Percentiles rank a stretch among this genome's conserved stretches.
phyloP scores from a whole-genome alignment of 1,140 invertebrate species.

The Drosophila leontia region DNA sequence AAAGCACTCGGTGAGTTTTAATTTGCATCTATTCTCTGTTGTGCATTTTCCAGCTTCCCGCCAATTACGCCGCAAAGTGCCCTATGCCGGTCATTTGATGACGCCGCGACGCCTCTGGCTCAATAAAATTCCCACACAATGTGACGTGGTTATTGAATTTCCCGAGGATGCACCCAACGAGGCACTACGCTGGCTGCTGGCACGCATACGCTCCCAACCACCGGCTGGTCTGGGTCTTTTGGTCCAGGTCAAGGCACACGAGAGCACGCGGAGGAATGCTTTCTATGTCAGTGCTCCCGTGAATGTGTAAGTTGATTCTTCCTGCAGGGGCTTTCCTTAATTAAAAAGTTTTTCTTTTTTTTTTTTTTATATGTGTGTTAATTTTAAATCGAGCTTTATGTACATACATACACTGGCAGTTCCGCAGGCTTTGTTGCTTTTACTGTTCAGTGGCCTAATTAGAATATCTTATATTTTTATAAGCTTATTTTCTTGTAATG shows the following conservation, averaged over 20 bases:
- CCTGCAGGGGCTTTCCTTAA: slow-evolving; percentile 10
- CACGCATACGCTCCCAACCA: slow-evolving; percentile 88
- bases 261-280: slow-evolving; percentile 92
- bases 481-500: background rate
- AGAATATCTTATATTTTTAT: background rate
- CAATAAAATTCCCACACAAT: slow-evolving; percentile 91
- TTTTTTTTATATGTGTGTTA: background rate
- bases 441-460: background rate
- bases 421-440: background rate
- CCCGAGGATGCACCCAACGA: slow-evolving; percentile 91
- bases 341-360: slow-evolving; percentile 33
- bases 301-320: slow-evolving; percentile 88
- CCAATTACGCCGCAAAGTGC: slow-evolving; percentile 89
- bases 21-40: slow-evolving; percentile 5
- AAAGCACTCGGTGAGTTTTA: background rate
- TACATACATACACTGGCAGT: too few species aligned
- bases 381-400: background rate
- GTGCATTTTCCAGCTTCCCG: slow-evolving; percentile 87
- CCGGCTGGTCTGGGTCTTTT: slow-evolving; percentile 80
- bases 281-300: slow-evolving; percentile 96
- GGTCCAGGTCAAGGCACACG: slow-evolving; percentile 84
- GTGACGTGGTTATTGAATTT: slow-evolving; percentile 94
- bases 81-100: slow-evolving; percentile 90
- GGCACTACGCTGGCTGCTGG: slow-evolving; percentile 93
- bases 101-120: slow-evolving; percentile 90